Base-by-base conservation (phyloP, 2,888 invertebrate genomes). In the Busseola fusca region DNA sequence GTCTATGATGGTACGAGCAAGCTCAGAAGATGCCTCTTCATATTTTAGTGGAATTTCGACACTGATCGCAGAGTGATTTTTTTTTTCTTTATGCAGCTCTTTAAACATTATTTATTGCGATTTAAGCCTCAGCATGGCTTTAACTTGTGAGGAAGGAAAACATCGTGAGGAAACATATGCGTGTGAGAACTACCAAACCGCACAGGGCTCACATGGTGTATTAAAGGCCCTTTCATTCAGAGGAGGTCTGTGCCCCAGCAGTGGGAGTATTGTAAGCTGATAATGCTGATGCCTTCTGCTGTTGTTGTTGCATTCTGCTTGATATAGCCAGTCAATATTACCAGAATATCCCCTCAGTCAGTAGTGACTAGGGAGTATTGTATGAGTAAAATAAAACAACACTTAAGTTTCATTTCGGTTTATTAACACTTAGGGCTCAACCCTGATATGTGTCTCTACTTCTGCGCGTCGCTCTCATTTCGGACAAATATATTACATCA, bases 381-480 rank as follows among this genome's bases (percentile, higher is more conserved):
- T 21, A 25, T 18, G 0, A 21, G 64, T 34, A 76, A 89, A 94
- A 93, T 92, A 90, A 94, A 94, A 95, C 92, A 90, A 91, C 84
- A 82, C 72, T 87, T 83, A 62, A 40, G 80, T 87, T 93, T 93
- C 88, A 84, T 91, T 91, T 93, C 87, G 86, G 87, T 95, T 94
- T 95, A 95, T 94, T 95, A 93, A 94, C 94, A 94, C 93, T 87
- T 92, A 94, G 94, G 94, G 94, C 85, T 82, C 75, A 80, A 90
- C 94, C 95, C 95, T 93, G 95, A 95, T 95, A 95, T 95, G 94
- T 94, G 93, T 94, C 87, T 88, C 94, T 94, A 95, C 93, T 87
- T 71, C 84, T 85, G 86, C 87, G 86, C 84, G 81, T 86, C 87
- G 88, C 91, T 92, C 93, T 90, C 90, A 91, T 86, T 70, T 67